Base-by-base conservation (phyloP, 2,113 vertebrate species). In the Porphyrio hochstetteri region DNA sequence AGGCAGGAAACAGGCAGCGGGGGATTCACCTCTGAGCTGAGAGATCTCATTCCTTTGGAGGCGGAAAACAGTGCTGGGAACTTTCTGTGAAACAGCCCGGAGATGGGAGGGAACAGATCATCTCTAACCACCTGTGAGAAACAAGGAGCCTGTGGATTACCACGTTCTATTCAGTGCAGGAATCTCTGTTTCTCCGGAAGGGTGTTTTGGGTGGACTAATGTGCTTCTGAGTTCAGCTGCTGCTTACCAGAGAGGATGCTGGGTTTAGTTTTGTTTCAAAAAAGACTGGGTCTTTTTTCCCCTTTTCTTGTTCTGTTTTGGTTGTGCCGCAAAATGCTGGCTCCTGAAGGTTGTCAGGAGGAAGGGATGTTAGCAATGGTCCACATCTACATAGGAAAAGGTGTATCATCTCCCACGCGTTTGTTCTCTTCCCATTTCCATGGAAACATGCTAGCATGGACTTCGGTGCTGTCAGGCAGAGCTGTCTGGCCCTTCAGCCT, bases 361-460 rank as follows among this genome's bases (percentile, higher is more conserved):
- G 70, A 55, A 69, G 24, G 9, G 44, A 15, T 4, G 3, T 46
- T 90, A 79, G 74, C 82, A 82, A 31, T 57, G 44, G 48, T 65
- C 65, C 38, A 48, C 46, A 71, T 60, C n/a, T 82, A 17, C 35
- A 40, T 71, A 1, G 8, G 91, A 65, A 92, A 86, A 92, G 90
- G 83, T 74, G 38, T 64, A 40, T 78, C 44, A 2, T 90, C 69
- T 38, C 82, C 76, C 53, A 69, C 48, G 56, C 83, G 36, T 71
- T 82, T 69, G 16, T 91, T 92, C 92, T 69, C 25, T 84, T 80
- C 42, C 70, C 68, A 93, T 97, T 96, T 97, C 95, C 96, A 95
- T 96, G 94, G 95, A 94, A 96, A 96, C 95, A 20, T 59, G 63
- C 67, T 75, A 56, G 61, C 36, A 3, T 33, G 88, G 65, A 64